These are phyloP conservation scores for Galago senegalensis DNA, from an alignment of 2,797 vertebrate genomes.

Conservation along the genomic window DNA sequence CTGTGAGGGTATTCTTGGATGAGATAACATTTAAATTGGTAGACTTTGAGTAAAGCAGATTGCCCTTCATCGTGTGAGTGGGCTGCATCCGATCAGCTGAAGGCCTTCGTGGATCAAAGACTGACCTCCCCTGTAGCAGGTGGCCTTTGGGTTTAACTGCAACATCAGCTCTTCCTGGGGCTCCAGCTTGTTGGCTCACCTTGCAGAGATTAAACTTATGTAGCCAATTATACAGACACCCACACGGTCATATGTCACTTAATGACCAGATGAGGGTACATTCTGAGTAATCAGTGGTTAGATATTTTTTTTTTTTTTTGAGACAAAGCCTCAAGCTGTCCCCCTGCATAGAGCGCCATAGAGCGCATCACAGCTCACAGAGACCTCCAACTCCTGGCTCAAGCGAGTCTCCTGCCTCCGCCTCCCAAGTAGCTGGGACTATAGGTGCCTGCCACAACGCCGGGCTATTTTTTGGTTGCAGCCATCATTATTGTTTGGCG, in stretches of 20 bases:
- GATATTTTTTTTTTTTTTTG: not conserved
- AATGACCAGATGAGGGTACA: no score
- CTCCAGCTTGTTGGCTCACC: not conserved
- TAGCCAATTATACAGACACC: not conserved
- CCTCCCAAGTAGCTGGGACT: no score
- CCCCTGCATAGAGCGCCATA: no score
- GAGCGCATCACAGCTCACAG: no score
- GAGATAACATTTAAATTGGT: not conserved
- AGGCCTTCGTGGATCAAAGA: not conserved
- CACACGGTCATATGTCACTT: not conserved
- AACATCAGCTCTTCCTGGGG: not conserved
- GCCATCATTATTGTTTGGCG: no score
- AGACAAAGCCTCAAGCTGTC: no score
- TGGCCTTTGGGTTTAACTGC: not conserved
- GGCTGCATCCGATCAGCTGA: not conserved
- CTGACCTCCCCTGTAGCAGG: not conserved
- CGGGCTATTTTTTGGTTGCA: no score
- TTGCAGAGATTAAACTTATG: not conserved
- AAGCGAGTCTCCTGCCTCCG: no score
- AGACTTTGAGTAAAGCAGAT: not conserved
- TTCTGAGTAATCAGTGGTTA: not conserved
- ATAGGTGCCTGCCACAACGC: no score
- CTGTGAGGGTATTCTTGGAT: not conserved
- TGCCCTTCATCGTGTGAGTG: not conserved
- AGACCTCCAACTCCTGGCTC: no score